phyloP scores from a whole-genome alignment of 2,113 vertebrate species.

The Pollachius pollachius region DNA sequence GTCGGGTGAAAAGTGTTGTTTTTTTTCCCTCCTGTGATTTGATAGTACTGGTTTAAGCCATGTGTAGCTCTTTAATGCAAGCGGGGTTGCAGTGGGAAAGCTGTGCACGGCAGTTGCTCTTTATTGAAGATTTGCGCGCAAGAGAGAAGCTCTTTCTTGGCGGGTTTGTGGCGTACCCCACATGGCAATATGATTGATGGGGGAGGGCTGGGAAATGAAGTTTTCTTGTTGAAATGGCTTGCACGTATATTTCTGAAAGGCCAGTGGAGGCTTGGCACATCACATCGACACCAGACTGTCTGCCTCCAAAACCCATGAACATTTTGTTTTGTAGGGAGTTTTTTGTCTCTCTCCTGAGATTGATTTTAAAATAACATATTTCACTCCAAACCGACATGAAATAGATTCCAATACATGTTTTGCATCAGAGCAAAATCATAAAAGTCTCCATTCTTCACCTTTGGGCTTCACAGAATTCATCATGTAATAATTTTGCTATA shows the following conservation, averaged over 20 bases:
- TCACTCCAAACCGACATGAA: background rate
- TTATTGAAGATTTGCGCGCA: constrained; percentile 64
- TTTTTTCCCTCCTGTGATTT: too few species aligned
- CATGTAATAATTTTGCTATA: too few species aligned
- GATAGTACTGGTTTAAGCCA: too few species aligned
- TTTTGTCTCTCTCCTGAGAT: constrained; percentile 13
- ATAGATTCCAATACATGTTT: background rate
- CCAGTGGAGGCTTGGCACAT: constrained; percentile 44
- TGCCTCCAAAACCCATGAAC: constrained; percentile 58
- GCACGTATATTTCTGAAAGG: constrained; percentile 69
- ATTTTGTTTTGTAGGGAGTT: constrained; percentile 18
- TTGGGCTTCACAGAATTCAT: too few species aligned
- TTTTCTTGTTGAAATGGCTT: constrained; percentile 65
- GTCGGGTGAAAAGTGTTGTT: too few species aligned
- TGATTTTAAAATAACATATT: constrained; percentile 13
- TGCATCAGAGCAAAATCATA: too few species aligned
- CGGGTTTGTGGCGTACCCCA: constrained; percentile 54
- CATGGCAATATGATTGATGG: constrained; percentile 66
- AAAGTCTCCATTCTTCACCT: too few species aligned
- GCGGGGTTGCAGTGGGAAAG: constrained; percentile 40
- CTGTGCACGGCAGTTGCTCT: constrained; percentile 64
- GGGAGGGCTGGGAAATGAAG: constrained; percentile 58
- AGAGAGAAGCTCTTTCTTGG: constrained; percentile 56
- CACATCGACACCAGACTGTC: constrained; percentile 50
- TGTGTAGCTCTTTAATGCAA: constrained; percentile 51